Evolutionary conservation across 2,888 invertebrate species (phyloP), one percentile per base, ranked within the genome.

Genomic region (Eudemis profundana): DNA sequence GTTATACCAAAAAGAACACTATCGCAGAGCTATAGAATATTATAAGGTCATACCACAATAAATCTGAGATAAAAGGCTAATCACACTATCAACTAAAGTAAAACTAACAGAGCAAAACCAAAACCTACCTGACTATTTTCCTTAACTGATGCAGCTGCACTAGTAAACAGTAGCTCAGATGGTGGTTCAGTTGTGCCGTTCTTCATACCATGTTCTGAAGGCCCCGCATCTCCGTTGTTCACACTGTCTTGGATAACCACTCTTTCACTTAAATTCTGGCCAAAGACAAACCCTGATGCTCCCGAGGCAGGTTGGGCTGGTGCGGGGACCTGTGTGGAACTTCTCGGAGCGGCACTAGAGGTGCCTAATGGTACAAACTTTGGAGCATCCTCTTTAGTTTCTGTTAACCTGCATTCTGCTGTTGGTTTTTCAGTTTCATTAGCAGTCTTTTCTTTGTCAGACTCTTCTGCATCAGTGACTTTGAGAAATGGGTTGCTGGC

Each of bases 201-300:
- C 40, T 91, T 90, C 33, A 90, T 91, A 65, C 86, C 87, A 47
- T 90, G 89, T 17, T 91, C 90, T 2, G 75, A 73, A 7, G 82
- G 71, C 10, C 76, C 70, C 15, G 85, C 81, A 47, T 89, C 87
- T n/a, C 93, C 93, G 72, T 93, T 93, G 54, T 92, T 93, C 1
- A 92, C 87, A 67, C 92, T 93, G 53, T 90, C 92, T 70, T 94
- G 93, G 38, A 94, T 95, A 29, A 95, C 92, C 8, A 97, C 97
- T 73, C 98, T 93, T 72, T 97, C 97, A 77, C 96, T 96, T 53
- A 98, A 93, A 87, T 98, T 98, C 84, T 98, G 97, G 0, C 98
- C 98, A 85, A 98, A 98, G 12, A 98, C 96, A 92, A 98, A 98
- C 36, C 95, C 94, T 23, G 95, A 93, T 1, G 87, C 80, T 62